These are phyloP conservation scores for Melolontha melolontha DNA, from an alignment of 2,888 invertebrate species.

Conservation along the genomic window DNA sequence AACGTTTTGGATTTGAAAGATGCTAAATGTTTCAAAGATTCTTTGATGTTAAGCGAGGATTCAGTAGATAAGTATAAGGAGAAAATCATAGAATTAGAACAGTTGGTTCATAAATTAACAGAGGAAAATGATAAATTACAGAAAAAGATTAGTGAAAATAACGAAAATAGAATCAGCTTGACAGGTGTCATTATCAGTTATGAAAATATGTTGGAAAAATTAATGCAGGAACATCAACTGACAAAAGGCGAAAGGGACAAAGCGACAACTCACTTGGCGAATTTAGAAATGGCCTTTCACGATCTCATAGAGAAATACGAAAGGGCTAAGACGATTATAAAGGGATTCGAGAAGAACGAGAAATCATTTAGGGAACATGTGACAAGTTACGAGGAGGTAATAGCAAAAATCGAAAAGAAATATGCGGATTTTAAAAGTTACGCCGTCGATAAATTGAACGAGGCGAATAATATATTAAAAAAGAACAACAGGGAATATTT, in stretches of 20 bases:
- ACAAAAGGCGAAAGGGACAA: conserved; percentile 53
- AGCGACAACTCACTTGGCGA: conserved; percentile 53
- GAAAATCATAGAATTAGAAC: conserved; percentile 46
- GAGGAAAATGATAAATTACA: conserved; percentile 36
- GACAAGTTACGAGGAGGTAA: conserved; percentile 52
- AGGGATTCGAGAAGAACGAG: conserved; percentile 58
- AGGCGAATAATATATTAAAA: conserved; percentile 54
- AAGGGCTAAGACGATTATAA: conserved; percentile 56
- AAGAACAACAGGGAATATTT: conserved; percentile 54
- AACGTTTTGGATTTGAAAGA: conserved; percentile 40
- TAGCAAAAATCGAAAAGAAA: conserved; percentile 52
- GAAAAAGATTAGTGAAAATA: conserved; percentile 32
- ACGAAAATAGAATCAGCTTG: conserved; percentile 38
- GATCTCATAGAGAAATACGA: conserved; percentile 59
- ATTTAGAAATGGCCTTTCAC: conserved; percentile 58
- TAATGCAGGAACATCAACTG: conserved; percentile 55
- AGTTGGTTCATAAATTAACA: conserved; percentile 37
- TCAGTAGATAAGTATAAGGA: conserved; percentile 50
- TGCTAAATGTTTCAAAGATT: conserved; percentile 48
- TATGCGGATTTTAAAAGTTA: conserved; percentile 54
- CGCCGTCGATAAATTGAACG: conserved; percentile 53
- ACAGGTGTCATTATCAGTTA: conserved; percentile 52
- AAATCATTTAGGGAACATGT: conserved; percentile 54
- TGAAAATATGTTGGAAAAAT: conserved; percentile 56
- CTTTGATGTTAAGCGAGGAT: conserved; percentile 48